Conservation (phyloP, 2,797 vertebrate genomes). For the Pantherophis vulpinus region DNA sequence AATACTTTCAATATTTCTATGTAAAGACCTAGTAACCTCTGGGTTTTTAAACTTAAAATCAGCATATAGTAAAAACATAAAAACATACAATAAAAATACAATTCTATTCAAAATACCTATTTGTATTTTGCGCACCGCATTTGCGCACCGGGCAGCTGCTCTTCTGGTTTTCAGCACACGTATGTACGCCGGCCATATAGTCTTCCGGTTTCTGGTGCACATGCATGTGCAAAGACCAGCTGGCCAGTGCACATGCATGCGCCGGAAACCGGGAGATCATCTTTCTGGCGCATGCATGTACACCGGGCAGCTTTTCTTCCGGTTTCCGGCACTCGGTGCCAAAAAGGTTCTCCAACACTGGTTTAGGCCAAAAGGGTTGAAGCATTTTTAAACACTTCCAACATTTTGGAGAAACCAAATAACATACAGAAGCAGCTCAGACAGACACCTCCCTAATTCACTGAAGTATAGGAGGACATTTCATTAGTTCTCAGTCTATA, state of each 20-base stretch:
- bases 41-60: neutral
- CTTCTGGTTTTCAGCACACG: too few species aligned
- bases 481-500: neutral
- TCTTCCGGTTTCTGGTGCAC: too few species aligned
- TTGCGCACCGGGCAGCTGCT: too few species aligned
- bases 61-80: neutral
- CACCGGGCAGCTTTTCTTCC: too few species aligned
- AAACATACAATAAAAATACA: neutral
- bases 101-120: neutral
- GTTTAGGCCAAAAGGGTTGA: neutral
- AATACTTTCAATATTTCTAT: neutral
- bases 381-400: neutral
- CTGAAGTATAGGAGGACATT: neutral
- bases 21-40: neutral
- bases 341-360: too few species aligned
- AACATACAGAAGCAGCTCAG: neutral
- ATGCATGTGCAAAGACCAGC: too few species aligned
- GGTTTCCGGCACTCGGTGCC: too few species aligned
- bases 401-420: neutral
- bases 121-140: too few species aligned
- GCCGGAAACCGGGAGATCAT: too few species aligned
- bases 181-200: too few species aligned
- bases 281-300: too few species aligned
- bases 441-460: neutral
- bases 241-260: too few species aligned